phyloP scores from a whole-genome alignment of 2,888 invertebrate genomes.

The Rotaria sp. region DNA sequence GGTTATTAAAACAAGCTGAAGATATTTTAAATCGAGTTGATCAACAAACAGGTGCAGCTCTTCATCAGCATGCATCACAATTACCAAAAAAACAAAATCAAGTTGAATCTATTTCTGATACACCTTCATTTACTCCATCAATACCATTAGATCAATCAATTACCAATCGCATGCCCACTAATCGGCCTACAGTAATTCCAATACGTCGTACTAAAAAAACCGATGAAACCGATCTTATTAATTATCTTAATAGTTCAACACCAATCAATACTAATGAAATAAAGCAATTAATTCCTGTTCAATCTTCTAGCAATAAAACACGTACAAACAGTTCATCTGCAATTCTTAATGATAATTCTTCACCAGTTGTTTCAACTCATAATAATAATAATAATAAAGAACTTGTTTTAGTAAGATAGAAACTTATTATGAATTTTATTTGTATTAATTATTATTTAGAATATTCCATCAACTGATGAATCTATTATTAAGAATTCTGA shows the following conservation, averaged over 20 bases:
- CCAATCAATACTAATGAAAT: background rate
- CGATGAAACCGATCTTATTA: background rate
- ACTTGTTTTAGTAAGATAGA: background rate
- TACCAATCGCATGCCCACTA: background rate
- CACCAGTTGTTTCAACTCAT: background rate
- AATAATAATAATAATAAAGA: background rate
- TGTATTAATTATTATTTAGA: background rate
- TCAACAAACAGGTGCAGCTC: conserved; percentile 2
- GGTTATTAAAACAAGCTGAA: conserved; percentile 12
- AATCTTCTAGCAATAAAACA: background rate
- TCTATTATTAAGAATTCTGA: background rate
- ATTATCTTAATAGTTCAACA: background rate
- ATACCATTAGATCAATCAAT: background rate
- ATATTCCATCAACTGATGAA: background rate
- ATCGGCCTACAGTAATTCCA: background rate
- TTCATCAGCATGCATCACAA: background rate
- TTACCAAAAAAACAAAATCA: background rate
- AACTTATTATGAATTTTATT: background rate
- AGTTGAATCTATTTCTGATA: background rate
- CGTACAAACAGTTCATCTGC: background rate
- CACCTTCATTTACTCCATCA: background rate
- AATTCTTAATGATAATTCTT: background rate
- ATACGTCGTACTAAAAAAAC: background rate
- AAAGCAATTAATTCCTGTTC: background rate
- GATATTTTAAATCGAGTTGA: conserved; percentile 28